These are phyloP conservation scores for Canis aureus DNA, from an alignment of 2,113 vertebrate genomes.

Conservation along the genomic window DNA sequence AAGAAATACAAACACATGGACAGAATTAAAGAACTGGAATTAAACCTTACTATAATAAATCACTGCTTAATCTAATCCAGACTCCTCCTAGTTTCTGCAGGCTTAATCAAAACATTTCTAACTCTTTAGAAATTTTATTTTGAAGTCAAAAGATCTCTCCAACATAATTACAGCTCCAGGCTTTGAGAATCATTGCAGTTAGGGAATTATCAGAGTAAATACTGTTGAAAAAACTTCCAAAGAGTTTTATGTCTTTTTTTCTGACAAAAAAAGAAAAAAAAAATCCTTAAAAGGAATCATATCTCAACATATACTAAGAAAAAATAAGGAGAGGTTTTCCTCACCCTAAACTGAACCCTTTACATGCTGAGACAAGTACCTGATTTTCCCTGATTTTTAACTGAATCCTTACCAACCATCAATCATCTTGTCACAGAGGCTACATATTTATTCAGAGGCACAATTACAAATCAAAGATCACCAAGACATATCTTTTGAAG, in stretches of 20 bases:
- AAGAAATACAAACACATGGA: neutral
- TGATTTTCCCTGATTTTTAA: neutral
- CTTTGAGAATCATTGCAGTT: neutral
- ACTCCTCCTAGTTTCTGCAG: neutral
- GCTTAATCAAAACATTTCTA: constrained; percentile 39
- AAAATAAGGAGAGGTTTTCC: neutral
- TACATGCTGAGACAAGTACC: neutral
- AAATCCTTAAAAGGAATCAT: neutral
- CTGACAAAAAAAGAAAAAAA: neutral
- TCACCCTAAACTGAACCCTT: neutral
- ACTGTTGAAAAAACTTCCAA: neutral
- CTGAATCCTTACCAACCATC: constrained; percentile 26
- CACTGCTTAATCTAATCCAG: constrained; percentile 35
- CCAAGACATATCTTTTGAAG: neutral
- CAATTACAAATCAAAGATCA: constrained; percentile 11
- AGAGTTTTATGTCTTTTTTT: neutral
- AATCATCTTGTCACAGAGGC: neutral
- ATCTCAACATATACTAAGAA: constrained; percentile 18
- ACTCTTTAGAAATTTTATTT: constrained; percentile 42
- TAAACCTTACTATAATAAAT: constrained; percentile 37
- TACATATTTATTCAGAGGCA: neutral
- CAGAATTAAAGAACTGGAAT: neutral
- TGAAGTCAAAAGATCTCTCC: neutral
- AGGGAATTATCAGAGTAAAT: neutral
- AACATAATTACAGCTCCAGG: constrained; percentile 27